Base-by-base conservation (phyloP, 2,888 invertebrate species). In the Synanthedon andrenaeformis region DNA sequence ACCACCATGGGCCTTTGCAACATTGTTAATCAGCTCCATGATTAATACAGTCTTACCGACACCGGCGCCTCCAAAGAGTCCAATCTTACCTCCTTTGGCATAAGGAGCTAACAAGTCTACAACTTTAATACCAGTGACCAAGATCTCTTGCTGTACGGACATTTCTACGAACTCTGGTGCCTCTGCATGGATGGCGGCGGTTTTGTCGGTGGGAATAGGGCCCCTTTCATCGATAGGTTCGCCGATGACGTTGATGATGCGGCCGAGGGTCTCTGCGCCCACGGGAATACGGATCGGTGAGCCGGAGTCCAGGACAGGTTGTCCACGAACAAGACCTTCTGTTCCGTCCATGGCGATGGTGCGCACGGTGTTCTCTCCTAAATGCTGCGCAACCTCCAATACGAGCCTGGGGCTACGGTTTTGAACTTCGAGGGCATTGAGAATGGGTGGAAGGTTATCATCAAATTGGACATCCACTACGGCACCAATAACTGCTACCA, bases 401-500 rank as follows among this genome's bases (percentile, higher is more conserved):
- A 97, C 93, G 55, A 97, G 89, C 61, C 90, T 76, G 45, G 96
- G 94, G 56, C 89, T 85, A 61, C 97, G 93, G 74, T 94, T 93
- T 69, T 93, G 90, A 6, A 98, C 98, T 82, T 98, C 97, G 69
- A 99, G 89, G 55, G 98, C 96, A 89, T 98, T 98, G 59, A 98
- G 91, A 81, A 98, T 98, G 53, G 96, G 93, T 54, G 98, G 98
- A 54, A 98, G 90, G 55, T 91, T 90, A 64, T 95, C 96, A 57
- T 97, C 97, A 76, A 99, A 98, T 79, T 97, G 97, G 11, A 98
- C 98, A 79, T 98, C 98, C 54, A 98, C 98, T 91, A 98, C 98
- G 76, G 98, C 97, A 91, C 98, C 98, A 79, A 98, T 98, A 56
- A 98, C 97, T 53, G 98, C 97, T 48, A 97, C 96, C 61, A 98